Evolutionary conservation across 2,888 invertebrate species (phyloP), one percentile per base, ranked within the genome.

Genomic region (Volucella inanis): DNA sequence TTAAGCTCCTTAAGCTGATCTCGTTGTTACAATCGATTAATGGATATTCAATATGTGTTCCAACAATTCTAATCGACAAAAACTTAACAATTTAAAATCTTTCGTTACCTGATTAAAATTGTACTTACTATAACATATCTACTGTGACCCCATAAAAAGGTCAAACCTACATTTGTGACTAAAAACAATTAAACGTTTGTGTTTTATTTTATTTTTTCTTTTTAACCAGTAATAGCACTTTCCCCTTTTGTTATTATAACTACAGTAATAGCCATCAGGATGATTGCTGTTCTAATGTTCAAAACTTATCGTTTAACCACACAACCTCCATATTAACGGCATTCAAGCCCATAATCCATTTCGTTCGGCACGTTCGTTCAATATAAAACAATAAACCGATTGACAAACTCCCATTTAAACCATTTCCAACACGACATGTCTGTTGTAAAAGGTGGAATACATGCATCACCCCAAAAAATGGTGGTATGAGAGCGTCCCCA

Each of bases 341-440:
- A 74, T 71, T 79, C 65, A 50, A 65, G 74, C 43, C 70, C 47
- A 68, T 80, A 79, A 79, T 74, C 45, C 79, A 79, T 84, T 64
- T 71, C 18, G 54, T 6, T 75, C 65, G 74, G 70, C 80, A 83
- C 64, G 72, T 83, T 84, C 79, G 80, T 71, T 80, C 80, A 55
- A 80, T 80, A 80, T 70, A 80, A 84, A 80, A 80, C 84, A 80
- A 80, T 84, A 80, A 84, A 80, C 84, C 84, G 71, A 84, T 84
- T 84, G 75, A 80, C 71, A 75, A 80, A 71, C 67, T 70, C 80
- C 59, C 75, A 84, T 84, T 75, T 71, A 79, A 64, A 59, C 79
- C 67, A 78, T 72, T 78, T 55, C 64, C 49, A 61, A 71, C 84
- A 84, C 80, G 84, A 65, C 68, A 78, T 79, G 70, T 70, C 62